These are phyloP conservation scores for Vidua macroura DNA, from an alignment of 2,113 vertebrate species.

Conservation along the genomic window DNA sequence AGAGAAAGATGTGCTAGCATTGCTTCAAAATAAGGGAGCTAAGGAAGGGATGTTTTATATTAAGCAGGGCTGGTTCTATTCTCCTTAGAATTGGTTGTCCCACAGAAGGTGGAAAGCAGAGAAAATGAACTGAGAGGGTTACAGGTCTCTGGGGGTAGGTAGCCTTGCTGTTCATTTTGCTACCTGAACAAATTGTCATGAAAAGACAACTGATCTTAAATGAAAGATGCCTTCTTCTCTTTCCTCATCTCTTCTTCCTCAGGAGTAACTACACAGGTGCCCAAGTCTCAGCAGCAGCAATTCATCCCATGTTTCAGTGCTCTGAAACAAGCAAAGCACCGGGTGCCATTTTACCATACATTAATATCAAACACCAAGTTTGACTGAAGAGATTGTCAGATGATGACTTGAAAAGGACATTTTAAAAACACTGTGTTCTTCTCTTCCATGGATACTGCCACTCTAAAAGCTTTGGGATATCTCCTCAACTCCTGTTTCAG, in stretches of 20 bases:
- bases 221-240: accelerated
- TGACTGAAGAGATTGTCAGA: neutral
- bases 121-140: neutral
- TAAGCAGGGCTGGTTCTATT: neutral
- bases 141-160: neutral
- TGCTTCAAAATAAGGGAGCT: neutral
- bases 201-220: neutral
- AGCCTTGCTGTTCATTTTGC: neutral
- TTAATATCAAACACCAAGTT: neutral
- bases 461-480: neutral
- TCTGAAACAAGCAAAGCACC: neutral
- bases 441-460: neutral
- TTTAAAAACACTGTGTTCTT: neutral
- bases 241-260: neutral
- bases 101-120: neutral
- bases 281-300: neutral
- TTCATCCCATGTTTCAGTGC: accelerated
- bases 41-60: neutral
- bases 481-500: neutral
- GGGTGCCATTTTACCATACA: neutral
- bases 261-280: neutral
- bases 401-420: neutral
- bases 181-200: neutral
- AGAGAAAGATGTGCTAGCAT: neutral
- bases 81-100: neutral